Conservation (phyloP, 2,888 invertebrate species). For the Dinocampus coccinellae region DNA sequence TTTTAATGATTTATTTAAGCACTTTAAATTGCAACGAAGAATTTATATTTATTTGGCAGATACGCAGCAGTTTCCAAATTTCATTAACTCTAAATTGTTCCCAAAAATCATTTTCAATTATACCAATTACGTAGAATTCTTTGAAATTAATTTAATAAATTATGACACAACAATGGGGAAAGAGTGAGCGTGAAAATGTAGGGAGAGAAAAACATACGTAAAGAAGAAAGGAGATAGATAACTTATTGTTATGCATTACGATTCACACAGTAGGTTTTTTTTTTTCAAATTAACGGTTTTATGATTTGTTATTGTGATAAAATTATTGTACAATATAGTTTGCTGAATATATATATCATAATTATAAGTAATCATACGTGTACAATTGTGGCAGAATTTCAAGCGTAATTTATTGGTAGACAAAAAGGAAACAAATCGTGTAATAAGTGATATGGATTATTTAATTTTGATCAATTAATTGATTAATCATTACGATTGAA, state of each 20-base stretch:
- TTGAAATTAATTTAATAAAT: too few relatives aligned
- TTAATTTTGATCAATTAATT: not conserved
- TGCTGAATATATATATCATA: not conserved
- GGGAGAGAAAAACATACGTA: conserved; percentile 24
- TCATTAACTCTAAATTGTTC: conserved; percentile 46
- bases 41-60: conserved; percentile 51
- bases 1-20: not conserved
- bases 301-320: not conserved
- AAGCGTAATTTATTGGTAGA: not conserved
- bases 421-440: not conserved
- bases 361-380: not conserved
- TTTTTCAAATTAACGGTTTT: not conserved
- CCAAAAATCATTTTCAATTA: conserved; percentile 56
- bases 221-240: conserved; percentile 45
- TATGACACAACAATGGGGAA: conserved; percentile 36
- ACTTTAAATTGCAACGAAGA: conserved; percentile 31
- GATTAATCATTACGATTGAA: not conserved
- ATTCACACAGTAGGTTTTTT: not conserved
- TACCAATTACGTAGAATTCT: conserved; percentile 54
- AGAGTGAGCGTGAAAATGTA: conserved; percentile 26
- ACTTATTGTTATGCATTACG: conserved; percentile 42
- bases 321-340: not conserved
- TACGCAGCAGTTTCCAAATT: conserved; percentile 30
- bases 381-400: not conserved
- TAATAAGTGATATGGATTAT: not conserved